Conservation (phyloP, 2,113 vertebrate species). For the Rhinopithecus roxellana region DNA sequence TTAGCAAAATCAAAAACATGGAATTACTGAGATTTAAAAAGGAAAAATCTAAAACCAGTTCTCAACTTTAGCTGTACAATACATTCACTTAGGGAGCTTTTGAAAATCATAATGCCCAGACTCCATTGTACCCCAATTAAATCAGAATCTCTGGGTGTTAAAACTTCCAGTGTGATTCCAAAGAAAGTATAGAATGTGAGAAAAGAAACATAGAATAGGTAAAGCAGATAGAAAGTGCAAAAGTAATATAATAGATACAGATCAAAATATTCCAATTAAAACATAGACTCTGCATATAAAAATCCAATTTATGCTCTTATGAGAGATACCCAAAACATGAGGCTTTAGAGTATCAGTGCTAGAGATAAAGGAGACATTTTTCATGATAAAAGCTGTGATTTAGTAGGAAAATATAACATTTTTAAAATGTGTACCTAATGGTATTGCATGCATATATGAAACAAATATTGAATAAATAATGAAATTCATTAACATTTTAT, state of each 20-base stretch:
- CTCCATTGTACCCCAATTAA: not conserved
- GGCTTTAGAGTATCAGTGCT: not conserved
- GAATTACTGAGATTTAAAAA: not conserved
- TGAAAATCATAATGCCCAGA: not conserved
- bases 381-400: not conserved
- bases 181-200: not conserved
- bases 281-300: not conserved
- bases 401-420: not conserved
- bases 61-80: not conserved
- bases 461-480: not conserved
- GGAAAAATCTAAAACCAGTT: not conserved
- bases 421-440: not conserved
- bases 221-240: not conserved
- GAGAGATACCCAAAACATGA: not conserved
- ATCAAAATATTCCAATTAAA: not conserved
- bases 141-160: not conserved
- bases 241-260: not conserved
- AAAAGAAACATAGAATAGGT: not conserved
- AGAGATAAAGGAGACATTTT: not conserved
- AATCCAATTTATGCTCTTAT: not conserved
- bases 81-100: not conserved
- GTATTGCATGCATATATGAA: not conserved
- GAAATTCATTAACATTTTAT: not conserved
- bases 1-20: not conserved
- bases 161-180: not conserved